Conservation (phyloP, 1,140 invertebrate genomes). For the Neoseiulus cucumeris region DNA sequence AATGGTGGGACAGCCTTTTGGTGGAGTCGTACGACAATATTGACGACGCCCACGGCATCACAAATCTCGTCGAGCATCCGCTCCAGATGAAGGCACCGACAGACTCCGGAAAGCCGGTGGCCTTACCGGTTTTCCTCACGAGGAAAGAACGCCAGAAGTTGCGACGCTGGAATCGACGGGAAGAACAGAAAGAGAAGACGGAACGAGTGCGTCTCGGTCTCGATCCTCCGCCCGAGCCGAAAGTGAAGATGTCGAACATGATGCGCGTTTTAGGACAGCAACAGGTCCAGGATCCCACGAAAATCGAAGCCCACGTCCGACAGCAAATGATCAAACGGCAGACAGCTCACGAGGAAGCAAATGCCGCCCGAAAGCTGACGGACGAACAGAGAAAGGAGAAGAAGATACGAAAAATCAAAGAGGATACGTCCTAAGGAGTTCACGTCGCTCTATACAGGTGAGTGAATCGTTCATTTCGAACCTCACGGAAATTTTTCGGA, state of each 20-base stretch:
- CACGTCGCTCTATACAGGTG: conserved; percentile 79
- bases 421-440: conserved; percentile 71
- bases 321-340: conserved; percentile 94
- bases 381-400: conserved; percentile 82
- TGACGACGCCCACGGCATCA: conserved; percentile 39
- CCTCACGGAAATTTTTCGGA: too few species aligned
- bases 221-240: conserved; percentile 87
- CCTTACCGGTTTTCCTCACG: conserved; percentile 83
- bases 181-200: conserved; percentile 72
- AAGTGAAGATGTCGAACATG: conserved; percentile 75
- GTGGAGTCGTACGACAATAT: conserved; percentile 40
- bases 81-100: conserved; percentile 79
- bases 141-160: conserved; percentile 94
- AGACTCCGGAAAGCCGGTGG: conserved; percentile 59
- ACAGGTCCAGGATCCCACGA: conserved; percentile 95
- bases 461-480: too few species aligned
- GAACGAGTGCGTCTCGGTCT: conserved; percentile 91
- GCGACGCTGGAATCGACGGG: conserved; percentile 78
- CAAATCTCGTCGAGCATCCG: conserved; percentile 89
- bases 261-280: conserved; percentile 95
- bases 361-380: conserved; percentile 78
- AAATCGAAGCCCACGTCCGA: conserved; percentile 91
- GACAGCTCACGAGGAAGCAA: conserved; percentile 80
- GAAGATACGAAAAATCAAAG: conserved; percentile 69
- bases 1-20: conserved; percentile 98